Evolutionary conservation across 2,888 invertebrate genomes (phyloP), one percentile per base, ranked within the genome.

Genomic region (Homarus gammarus): DNA sequence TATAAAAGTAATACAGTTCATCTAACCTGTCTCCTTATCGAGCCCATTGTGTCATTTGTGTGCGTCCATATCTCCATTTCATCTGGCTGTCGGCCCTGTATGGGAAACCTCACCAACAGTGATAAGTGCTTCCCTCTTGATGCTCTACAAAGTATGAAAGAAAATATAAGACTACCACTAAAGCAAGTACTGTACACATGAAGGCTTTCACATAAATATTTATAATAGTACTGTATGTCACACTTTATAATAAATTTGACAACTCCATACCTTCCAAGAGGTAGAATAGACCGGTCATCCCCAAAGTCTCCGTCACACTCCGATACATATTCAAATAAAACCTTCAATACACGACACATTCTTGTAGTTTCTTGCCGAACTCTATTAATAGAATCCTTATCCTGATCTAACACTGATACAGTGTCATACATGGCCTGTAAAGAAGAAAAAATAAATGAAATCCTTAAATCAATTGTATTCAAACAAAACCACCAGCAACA

Each of bases 21-120:
- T 1, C 94, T 92, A 90, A 94, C 94, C 92, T 94, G 94, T 89
- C 97, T 95, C 92, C 98, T 95, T 91, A 99, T 95, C 56, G 97
- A 96, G 84, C 97, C 97, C 92, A 99, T 95, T 2, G 98, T 98
- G 94, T 99, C 98, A 94, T 99, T 99, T 90, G 97, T 97, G 94
- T 99, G 99, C 73, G 98, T 98, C 93, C 96, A 96, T 90, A 99
- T 95, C 94, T 99, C 99, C 93, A 98, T 95, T 93, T 99, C 99
- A 92, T 99, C 99, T 82, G 97, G 96, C 91, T 94, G 93, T 93
- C 97, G 96, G 18, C 97, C 97, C 92, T 97, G 97, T 94, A 97
- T 96, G 94, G 97, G 97, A 95, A 99, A 96, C 93, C 98, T 95
- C 93, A 99, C 96, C 93, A 97, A 96, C 92, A 99, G 95, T 84